phyloP scores from a whole-genome alignment of 2,797 vertebrate genomes.

The Lophura swinhoii region DNA sequence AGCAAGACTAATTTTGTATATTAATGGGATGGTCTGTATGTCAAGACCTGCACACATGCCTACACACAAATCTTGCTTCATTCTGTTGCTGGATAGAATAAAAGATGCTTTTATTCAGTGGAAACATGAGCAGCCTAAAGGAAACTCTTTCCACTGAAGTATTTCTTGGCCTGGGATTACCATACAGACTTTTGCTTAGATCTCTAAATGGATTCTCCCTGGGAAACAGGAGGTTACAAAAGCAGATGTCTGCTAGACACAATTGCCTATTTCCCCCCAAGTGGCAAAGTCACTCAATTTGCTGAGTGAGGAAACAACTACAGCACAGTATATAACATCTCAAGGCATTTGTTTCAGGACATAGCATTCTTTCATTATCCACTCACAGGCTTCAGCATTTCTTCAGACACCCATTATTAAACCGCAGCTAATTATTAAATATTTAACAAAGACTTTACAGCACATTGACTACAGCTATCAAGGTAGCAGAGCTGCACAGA shows the following conservation, averaged over 20 bases:
- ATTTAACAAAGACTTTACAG: slow-evolving; percentile 49
- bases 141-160: slow-evolving; percentile 58
- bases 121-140: slow-evolving; percentile 71
- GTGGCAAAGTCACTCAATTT: slow-evolving; percentile 14
- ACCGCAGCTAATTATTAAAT: slow-evolving; percentile 57
- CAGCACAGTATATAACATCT: not conserved
- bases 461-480: not conserved
- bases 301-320: not conserved
- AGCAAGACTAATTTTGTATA: not conserved
- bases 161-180: slow-evolving; percentile 2
- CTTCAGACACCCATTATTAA: slow-evolving; percentile 54
- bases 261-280: not conserved
- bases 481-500: not conserved
- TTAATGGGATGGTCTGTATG: not conserved
- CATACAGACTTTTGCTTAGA: slow-evolving; percentile 11
- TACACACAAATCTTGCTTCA: slow-evolving; percentile 8
- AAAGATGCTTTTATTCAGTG: slow-evolving; percentile 65
- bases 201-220: slow-evolving; percentile 55
- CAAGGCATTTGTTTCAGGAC: slow-evolving; percentile 5
- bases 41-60: not conserved
- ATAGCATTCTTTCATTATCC: slow-evolving; percentile 37
- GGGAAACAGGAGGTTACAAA: slow-evolving; percentile 61
- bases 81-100: slow-evolving; percentile 61
- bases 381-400: slow-evolving; percentile 37
- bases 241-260: slow-evolving; percentile 27